phyloP scores from a whole-genome alignment of 2,888 invertebrate species.

The Dicycla oo region DNA sequence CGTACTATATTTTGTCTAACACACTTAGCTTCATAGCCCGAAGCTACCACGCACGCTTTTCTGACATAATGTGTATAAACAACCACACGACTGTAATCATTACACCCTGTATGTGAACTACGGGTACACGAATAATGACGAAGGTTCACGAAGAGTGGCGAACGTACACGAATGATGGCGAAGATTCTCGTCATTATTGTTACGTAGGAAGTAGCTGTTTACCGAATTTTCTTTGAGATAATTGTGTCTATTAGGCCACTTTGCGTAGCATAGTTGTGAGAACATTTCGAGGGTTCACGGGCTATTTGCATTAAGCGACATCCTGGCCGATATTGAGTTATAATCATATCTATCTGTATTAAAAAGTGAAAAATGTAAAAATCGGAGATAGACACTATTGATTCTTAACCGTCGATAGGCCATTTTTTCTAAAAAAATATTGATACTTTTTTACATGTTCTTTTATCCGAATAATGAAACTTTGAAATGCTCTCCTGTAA shows the following conservation, averaged over 20 bases:
- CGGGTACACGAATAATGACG: slow-evolving; percentile 36
- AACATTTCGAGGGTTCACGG: too few relatives aligned
- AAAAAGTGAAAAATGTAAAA: too few relatives aligned
- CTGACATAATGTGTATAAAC: slow-evolving; percentile 48
- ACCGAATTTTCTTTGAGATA: slow-evolving; percentile 4
- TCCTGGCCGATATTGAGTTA: too few relatives aligned
- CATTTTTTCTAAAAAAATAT: too few relatives aligned
- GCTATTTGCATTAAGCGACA: too few relatives aligned
- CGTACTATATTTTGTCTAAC: neutral
- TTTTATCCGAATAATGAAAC: too few relatives aligned
- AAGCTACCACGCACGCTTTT: slow-evolving; percentile 34
- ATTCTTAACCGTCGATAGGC: too few relatives aligned
- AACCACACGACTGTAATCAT: slow-evolving; percentile 20
- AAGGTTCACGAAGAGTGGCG: slow-evolving; percentile 11
- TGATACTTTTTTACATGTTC: too few relatives aligned
- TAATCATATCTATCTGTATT: too few relatives aligned
- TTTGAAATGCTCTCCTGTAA: too few relatives aligned
- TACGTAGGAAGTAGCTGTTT: slow-evolving; percentile 4
- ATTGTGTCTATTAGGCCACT: neutral
- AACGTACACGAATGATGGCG: neutral
- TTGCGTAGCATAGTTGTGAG: neutral
- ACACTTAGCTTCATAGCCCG: slow-evolving; percentile 18
- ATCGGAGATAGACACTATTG: too few relatives aligned
- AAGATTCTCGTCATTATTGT: slow-evolving; percentile 5
- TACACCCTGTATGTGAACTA: slow-evolving; percentile 29